These are phyloP conservation scores for Tiliacea aurago DNA, from an alignment of 2,888 invertebrate species.

Conservation along the genomic window DNA sequence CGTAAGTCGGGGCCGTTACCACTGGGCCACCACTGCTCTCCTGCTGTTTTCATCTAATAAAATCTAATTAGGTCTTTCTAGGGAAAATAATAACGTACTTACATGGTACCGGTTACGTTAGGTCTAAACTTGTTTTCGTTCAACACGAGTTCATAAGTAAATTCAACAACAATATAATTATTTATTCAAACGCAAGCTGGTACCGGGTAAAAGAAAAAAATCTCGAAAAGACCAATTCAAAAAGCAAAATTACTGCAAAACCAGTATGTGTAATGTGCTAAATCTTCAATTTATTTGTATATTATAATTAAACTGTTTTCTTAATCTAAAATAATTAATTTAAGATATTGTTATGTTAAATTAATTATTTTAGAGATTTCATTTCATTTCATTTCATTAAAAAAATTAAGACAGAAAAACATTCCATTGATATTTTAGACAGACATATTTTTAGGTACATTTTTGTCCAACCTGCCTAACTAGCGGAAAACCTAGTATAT, in stretches of 20 bases:
- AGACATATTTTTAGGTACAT: not conserved
- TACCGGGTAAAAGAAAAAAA: not conserved
- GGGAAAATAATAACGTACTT: not conserved
- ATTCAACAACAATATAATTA: constrained; percentile 2
- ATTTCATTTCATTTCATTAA: too few relatives aligned
- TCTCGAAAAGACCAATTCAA: too few relatives aligned
- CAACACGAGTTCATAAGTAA: not conserved
- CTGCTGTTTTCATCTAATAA: too few relatives aligned
- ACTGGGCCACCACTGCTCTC: too few relatives aligned
- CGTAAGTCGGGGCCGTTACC: too few relatives aligned
- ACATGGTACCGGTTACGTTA: not conserved
- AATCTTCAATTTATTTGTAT: not conserved
- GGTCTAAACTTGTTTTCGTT: not conserved
- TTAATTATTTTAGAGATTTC: too few relatives aligned
- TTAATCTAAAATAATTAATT: not conserved
- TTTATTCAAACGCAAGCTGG: not conserved
- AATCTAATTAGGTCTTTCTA: not conserved
- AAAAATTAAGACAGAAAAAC: not conserved
- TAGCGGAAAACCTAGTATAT: not conserved
- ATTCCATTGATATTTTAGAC: not conserved
- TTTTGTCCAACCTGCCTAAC: not conserved
- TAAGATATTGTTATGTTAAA: too few relatives aligned
- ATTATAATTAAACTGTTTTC: not conserved
- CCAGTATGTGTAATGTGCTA: too few relatives aligned
- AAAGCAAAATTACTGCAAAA: too few relatives aligned